Evolutionary conservation across 2,888 invertebrate species (phyloP), one percentile per base, ranked within the genome.

Genomic region (Elmis aenea): DNA sequence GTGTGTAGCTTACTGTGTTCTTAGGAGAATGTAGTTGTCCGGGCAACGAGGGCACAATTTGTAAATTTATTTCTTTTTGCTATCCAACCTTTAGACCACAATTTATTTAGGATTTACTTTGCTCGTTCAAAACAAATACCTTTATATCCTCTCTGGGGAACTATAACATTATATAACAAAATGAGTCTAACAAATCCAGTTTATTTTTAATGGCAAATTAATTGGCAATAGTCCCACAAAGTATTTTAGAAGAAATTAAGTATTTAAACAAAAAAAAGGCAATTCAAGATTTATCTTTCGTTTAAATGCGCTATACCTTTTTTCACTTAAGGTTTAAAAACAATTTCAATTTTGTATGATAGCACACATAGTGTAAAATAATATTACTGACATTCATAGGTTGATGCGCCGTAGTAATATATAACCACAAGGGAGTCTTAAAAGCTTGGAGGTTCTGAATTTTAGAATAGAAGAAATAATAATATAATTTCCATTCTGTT

Each of bases 401-500:
- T 42, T 45, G 45, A 46, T 50, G 44, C 36, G 43, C 45, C 22
- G 35, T 42, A 39, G 45, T 47, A 50, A 47, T 50, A 38, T 40
- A 40, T 42, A 48, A 46, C 12, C 51, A 40, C 48, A 12, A n/a
- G 52, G 46, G 51, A 46, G 34, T 50, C 48, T 50, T 50, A 48
- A 52, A 50, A 51, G 52, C 48, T 45, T 46, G 41, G 43, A 46
- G 47, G 49, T 43, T 33, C 41, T 33, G 42, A 48, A 48, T 45
- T 48, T 48, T 40, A 42, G 43, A 45, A 45, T 51, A 50, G 48
- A 39, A 46, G 48, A 52, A 50, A 49, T 49, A 52, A 52, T 50
- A 49, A 50, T 42, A 49, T 52, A 49, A 52, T 52, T 52, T 50
- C 47, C 42, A 50, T 50, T 47, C 44, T 45, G 42, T 44, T 46